phyloP scores from a whole-genome alignment of 2,888 invertebrate species.

The Drosophila greeni region DNA sequence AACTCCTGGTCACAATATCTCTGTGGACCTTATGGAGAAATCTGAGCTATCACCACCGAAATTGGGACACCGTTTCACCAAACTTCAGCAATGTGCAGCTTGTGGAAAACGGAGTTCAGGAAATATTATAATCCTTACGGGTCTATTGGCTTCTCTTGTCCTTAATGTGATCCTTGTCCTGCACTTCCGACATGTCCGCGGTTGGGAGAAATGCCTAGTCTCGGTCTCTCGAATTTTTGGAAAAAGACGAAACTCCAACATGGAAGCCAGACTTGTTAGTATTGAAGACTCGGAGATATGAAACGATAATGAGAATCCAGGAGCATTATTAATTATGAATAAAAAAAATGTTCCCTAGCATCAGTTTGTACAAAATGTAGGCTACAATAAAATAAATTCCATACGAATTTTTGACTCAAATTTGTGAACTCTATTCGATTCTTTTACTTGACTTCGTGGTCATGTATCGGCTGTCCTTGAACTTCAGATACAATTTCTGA shows the following conservation, averaged over 20 bases:
- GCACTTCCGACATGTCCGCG: neutral
- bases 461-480: neutral
- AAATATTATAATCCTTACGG: neutral
- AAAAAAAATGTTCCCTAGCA: neutral
- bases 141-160: neutral
- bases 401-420: neutral
- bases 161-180: slow-evolving; percentile 6
- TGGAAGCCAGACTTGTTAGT: slow-evolving; percentile 1
- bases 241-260: neutral
- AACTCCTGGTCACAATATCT: neutral
- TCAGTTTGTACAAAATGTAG: neutral
- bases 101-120: neutral
- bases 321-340: neutral
- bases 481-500: too few relatives aligned
- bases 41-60: neutral
- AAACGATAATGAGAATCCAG: neutral
- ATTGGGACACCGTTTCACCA: neutral
- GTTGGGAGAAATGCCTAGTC: neutral
- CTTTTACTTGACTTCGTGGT: neutral
- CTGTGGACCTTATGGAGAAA: neutral
- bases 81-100: neutral
- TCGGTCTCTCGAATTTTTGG: neutral
- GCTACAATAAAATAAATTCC: neutral
- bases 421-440: neutral
- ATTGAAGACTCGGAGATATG: slow-evolving; percentile 5